These are phyloP conservation scores for Zelostemma sp. DNA, from an alignment of 1,140 invertebrate genomes.

Conservation along the genomic window DNA sequence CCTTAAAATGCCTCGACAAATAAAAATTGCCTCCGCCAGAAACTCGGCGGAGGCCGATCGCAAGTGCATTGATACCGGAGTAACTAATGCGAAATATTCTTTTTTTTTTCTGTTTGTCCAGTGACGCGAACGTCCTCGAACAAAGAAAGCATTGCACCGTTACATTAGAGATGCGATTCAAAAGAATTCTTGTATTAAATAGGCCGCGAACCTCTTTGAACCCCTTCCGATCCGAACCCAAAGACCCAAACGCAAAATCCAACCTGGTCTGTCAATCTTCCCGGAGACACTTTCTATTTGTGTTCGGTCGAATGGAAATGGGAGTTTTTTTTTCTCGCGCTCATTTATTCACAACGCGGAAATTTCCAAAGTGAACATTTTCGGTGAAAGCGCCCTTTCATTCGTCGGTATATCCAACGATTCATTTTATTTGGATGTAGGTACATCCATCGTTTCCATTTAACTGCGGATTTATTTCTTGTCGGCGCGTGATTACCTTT, in stretches of 20 bases:
- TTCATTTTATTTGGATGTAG: too few species aligned
- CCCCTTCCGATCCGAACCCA: conserved; percentile 1
- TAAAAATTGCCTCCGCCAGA: conserved; percentile 12
- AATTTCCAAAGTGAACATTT: too few species aligned
- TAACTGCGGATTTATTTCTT: too few species aligned
- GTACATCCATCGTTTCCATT: too few species aligned
- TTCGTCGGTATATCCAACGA: too few species aligned
- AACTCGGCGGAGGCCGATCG: not conserved
- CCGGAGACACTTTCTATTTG: not conserved
- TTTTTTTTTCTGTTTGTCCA: conserved; percentile 7
- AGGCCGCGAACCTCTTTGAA: conserved; percentile 6
- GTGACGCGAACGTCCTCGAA: conserved; percentile 5
- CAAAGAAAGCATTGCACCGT: conserved; percentile 6
- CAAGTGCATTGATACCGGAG: conserved; percentile 1
- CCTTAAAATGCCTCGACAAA: not conserved
- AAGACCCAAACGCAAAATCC: not conserved
- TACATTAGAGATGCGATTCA: conserved; percentile 8
- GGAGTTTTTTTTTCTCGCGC: too few species aligned
- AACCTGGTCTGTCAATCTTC: not conserved
- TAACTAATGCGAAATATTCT: conserved; percentile 2
- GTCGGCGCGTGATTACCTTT: too few species aligned
- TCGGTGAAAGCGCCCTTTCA: too few species aligned
- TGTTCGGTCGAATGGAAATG: not conserved
- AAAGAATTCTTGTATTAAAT: conserved; percentile 8
- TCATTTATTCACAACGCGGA: too few species aligned